Conservation (phyloP, 2,888 invertebrate genomes). For the Drosophila suboccidentalis region DNA sequence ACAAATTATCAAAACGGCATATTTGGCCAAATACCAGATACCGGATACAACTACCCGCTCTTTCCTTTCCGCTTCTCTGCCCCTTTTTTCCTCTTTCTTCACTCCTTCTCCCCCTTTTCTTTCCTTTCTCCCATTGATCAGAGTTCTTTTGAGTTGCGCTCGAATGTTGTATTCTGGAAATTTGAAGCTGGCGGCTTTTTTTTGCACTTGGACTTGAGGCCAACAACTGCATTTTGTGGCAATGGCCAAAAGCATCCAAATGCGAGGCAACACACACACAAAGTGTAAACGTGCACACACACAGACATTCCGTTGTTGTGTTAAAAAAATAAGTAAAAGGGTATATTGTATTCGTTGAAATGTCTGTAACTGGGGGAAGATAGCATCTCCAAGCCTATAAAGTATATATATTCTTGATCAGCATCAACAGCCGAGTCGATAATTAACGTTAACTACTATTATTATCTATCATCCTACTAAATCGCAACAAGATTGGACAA, state of each 20-base stretch:
- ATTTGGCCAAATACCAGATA: constrained; percentile 21
- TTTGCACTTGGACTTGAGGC: constrained; percentile 41
- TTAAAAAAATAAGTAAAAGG: background rate
- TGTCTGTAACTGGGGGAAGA: too few relatives aligned
- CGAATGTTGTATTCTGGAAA: constrained; percentile 8
- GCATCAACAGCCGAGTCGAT: too few relatives aligned
- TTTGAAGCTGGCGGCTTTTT: constrained; percentile 32
- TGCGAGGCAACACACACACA: background rate
- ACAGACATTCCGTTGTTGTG: background rate
- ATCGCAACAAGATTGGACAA: too few relatives aligned
- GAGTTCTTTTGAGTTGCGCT: constrained; percentile 19
- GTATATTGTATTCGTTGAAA: too few relatives aligned
- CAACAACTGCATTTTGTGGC: constrained; percentile 33
- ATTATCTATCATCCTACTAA: too few relatives aligned
- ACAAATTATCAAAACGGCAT: constrained; percentile 55
- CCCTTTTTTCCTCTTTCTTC: background rate
- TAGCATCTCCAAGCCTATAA: too few relatives aligned
- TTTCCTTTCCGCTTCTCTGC: too few relatives aligned
- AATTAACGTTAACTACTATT: too few relatives aligned
- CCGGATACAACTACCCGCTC: background rate
- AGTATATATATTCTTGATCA: too few relatives aligned
- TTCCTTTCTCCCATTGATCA: background rate
- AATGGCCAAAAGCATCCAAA: constrained; percentile 5
- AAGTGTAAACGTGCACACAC: background rate
- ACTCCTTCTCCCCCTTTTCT: background rate